Conservation (phyloP, 2,113 vertebrate genomes). For the Crotalus tigris region DNA sequence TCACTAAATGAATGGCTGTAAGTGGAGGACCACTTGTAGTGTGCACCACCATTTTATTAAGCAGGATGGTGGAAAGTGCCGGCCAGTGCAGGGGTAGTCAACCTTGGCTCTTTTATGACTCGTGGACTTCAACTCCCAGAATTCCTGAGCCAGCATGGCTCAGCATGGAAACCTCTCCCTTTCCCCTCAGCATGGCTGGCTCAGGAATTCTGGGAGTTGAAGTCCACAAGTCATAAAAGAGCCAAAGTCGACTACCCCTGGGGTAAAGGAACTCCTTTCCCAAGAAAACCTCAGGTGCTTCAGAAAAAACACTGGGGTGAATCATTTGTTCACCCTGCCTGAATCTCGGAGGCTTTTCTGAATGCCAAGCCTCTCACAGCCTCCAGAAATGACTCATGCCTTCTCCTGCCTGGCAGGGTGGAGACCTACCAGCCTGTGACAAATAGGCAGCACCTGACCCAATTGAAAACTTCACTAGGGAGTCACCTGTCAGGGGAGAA, state of each 20-base stretch:
- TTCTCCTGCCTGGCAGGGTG: neutral
- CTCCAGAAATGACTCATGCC: fast-evolving
- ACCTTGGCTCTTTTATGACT: no score
- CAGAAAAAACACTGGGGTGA: neutral
- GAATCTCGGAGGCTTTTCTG: neutral
- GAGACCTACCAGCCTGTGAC: fast-evolving
- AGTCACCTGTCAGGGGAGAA: neutral
- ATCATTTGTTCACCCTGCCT: neutral
- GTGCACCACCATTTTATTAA: neutral
- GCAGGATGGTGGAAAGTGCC: neutral
- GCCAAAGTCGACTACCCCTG: no score
- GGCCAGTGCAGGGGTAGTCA: neutral
- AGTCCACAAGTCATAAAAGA: no score
- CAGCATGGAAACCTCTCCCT: no score
- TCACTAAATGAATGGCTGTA: neutral
- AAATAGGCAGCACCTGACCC: neutral
- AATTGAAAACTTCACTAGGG: neutral
- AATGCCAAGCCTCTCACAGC: neutral
- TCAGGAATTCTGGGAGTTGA: no score
- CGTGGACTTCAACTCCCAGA: no score
- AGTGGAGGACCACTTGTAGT: neutral
- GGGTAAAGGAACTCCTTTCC: neutral
- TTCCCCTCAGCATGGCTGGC: no score
- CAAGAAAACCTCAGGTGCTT: neutral
- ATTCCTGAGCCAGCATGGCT: no score